Evolutionary conservation across 2,888 invertebrate species (phyloP).

Genomic region (Halocaridina rubra): DNA sequence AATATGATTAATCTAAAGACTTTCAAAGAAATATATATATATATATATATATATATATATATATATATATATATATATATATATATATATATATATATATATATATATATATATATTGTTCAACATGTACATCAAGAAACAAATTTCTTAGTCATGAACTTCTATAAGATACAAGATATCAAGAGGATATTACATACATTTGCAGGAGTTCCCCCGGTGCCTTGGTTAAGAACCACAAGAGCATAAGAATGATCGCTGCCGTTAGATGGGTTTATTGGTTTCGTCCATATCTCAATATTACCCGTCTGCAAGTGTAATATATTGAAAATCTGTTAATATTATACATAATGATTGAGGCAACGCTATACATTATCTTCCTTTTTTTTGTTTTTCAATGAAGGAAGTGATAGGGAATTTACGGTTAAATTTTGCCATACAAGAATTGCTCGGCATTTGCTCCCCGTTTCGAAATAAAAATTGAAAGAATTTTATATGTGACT

Average conservation of each 20-base stretch:
- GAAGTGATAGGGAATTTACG: too few species aligned
- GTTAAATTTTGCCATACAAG: too few species aligned
- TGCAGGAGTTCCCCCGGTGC: conserved; percentile 90
- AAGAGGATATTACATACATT: conserved; percentile 76
- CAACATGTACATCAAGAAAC: neutral
- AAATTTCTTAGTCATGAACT: too few species aligned
- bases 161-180: neutral
- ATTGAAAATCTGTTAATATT: too few species aligned
- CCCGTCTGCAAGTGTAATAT: conserved; percentile 81
- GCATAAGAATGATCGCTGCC: conserved; percentile 89
- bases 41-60: conserved; percentile 8
- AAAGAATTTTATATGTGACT: too few species aligned
- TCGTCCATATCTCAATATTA: conserved; percentile 94
- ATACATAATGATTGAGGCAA: too few species aligned
- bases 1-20: neutral
- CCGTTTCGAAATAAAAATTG: too few species aligned
- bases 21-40: neutral
- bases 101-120: neutral
- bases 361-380: too few species aligned
- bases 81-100: conserved; percentile 8
- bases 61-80: conserved; percentile 8
- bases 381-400: too few species aligned
- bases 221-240: conserved; percentile 86
- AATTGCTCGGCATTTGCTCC: too few species aligned
- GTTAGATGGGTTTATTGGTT: conserved; percentile 85